Conservation (phyloP, 2,888 invertebrate genomes). For the Acleris literana region DNA sequence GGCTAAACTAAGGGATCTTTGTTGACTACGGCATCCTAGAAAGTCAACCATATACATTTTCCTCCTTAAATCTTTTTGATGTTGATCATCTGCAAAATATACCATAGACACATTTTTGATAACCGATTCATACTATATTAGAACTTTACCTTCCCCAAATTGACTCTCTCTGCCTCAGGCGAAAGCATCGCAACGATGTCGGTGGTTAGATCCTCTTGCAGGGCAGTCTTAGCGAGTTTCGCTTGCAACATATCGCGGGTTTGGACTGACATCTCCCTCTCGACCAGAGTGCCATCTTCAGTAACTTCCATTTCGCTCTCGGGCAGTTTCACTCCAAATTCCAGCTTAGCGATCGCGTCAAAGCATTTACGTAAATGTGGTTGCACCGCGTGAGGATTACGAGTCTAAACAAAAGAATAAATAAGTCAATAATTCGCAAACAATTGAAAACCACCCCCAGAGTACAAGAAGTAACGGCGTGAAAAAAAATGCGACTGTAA, state of each 20-base stretch:
- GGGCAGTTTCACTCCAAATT: slow-evolving; percentile 86
- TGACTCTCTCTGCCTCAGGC: slow-evolving; percentile 93
- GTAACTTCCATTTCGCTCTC: slow-evolving; percentile 80
- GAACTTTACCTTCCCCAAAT: slow-evolving; percentile 86
- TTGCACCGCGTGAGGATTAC: slow-evolving; percentile 95
- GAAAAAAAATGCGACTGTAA: too few relatives aligned
- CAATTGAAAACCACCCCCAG: too few relatives aligned
- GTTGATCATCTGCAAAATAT: too few relatives aligned
- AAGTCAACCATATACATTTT: too few relatives aligned
- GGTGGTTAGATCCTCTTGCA: slow-evolving; percentile 85
- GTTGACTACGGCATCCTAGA: too few relatives aligned
- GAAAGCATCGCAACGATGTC: slow-evolving; percentile 95
- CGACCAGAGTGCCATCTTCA: slow-evolving; percentile 76
- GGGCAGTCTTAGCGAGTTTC: slow-evolving; percentile 66
- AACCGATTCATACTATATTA: not conserved
- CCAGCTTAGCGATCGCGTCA: slow-evolving; percentile 90
- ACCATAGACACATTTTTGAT: too few relatives aligned
- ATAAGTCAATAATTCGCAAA: not conserved
- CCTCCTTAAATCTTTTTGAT: too few relatives aligned
- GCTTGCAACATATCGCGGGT: slow-evolving; percentile 72
- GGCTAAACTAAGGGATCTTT: too few relatives aligned
- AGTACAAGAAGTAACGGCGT: too few relatives aligned
- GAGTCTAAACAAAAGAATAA: slow-evolving; percentile 78
- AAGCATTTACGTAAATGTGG: slow-evolving; percentile 96
- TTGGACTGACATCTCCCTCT: slow-evolving; percentile 72